Conservation (phyloP, 2,113 vertebrate species). For the Taurulus bubalis region DNA sequence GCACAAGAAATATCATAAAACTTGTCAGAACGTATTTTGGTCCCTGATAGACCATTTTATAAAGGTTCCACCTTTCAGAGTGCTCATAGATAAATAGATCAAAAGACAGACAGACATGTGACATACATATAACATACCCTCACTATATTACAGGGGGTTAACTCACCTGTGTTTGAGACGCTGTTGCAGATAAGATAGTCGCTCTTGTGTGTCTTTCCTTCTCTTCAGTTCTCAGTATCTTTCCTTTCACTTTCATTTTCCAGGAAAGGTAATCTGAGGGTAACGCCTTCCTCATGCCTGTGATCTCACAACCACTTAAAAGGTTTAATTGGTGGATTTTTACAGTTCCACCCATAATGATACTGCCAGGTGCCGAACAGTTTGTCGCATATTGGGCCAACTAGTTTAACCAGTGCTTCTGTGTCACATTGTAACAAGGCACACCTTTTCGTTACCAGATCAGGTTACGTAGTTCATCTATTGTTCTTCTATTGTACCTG, state of each 20-base stretch:
- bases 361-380: not conserved
- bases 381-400: not conserved
- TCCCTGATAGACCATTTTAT: too few species aligned
- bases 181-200: not conserved
- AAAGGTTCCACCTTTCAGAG: too few species aligned
- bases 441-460: too few species aligned
- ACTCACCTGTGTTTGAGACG: constrained; percentile 25
- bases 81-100: too few species aligned
- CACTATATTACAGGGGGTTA: not conserved
- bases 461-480: not conserved
- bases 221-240: not conserved
- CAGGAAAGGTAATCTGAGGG: not conserved
- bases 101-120: not conserved
- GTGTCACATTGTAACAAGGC: not conserved
- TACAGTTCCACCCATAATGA: not conserved
- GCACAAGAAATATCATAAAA: too few species aligned
- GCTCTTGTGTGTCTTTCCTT: not conserved
- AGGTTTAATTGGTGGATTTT: too few species aligned
- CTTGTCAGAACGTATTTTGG: too few species aligned
- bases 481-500: not conserved
- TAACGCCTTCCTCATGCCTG: not conserved
- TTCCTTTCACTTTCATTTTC: constrained; percentile 26
- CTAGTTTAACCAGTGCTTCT: not conserved
- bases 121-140: not conserved
- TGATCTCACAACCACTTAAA: too few species aligned